Evolutionary conservation across 2,797 vertebrate genomes (phyloP), one percentile per base, ranked within the genome.

Genomic region (Mormyrops boulengeri): DNA sequence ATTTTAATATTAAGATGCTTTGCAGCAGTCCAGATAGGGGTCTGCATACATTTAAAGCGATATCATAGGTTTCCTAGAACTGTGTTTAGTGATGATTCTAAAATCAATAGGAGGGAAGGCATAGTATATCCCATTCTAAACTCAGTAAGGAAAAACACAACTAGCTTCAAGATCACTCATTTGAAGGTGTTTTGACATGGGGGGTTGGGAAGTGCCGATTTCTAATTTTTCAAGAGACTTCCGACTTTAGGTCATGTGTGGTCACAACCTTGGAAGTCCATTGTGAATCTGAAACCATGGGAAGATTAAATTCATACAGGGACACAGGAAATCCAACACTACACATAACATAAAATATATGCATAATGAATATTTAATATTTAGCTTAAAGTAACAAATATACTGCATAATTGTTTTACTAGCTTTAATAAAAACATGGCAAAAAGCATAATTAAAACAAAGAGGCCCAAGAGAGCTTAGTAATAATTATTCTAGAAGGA

Each of bases 71-170:
- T 34, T 69, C 26, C 3, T 14, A 38, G 30, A 38, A 17, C 49
- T 84, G 44, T 26, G 2, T 34, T 87, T 34, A 34, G 22, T 57
- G 52, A 34, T 34, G 50, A 30, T 34, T 87, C n/a, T 87, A 87
- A 87, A 87, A 52, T 53, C 22, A 87, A 85, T n/a, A 85, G 49
- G 41, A 50, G 90, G 91, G 90, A 91, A 89, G 90, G 88, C 89
- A 93, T 91, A 95, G 95, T 95, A 97, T 95, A 94, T 96, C 92
- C 93, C 93, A 94, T 92, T 94, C 66, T 96, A 95, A 96, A 96
- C 92, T 92, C 95, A 96, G 96, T 96, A 95, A 96, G 91, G 93
- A 91, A 93, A 93, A 91, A 90, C 92, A 93, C 90, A 50, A 89
- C 88, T 90, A 91, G 88, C 94, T 94, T 93, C n/a, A 96, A 96